Conservation (phyloP, 2,888 invertebrate genomes). For the Caenorhabditis virilis region DNA sequence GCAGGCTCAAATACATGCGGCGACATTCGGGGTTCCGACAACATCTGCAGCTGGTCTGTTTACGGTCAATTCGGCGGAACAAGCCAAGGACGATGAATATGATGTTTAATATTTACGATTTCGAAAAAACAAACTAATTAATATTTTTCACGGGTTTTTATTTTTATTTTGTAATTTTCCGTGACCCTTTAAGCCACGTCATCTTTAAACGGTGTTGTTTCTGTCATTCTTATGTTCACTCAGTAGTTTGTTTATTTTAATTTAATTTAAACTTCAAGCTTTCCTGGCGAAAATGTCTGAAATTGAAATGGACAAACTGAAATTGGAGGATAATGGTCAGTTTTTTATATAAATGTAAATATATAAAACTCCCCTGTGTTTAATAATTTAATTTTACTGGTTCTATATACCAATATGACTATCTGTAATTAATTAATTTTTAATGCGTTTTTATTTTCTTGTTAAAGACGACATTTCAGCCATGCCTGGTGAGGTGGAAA, state of each 20-base stretch:
- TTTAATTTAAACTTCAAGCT: no score
- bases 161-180: neutral
- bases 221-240: no score
- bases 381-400: neutral
- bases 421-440: no score
- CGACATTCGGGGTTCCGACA: neutral
- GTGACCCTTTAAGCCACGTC: no score
- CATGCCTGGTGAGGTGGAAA: neutral
- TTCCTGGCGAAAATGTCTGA: no score
- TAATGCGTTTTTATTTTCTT: neutral
- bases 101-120: conserved; percentile 13
- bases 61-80: neutral
- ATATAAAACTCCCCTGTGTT: no score
- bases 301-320: no score
- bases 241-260: no score
- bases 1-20: conserved; percentile 26
- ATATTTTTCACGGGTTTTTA: conserved; percentile 5
- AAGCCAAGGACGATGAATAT: conserved; percentile 25
- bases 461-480: neutral
- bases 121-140: neutral
- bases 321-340: no score
- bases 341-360: no score
- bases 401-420: neutral
- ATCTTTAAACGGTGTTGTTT: no score
- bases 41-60: conserved; percentile 19